A percentile compares a stretch with the other conserved stretches of the same genome.
These are phyloP conservation scores for Acromyrmex charruanus DNA, from an alignment of 1,140 invertebrate species.

Conservation along the genomic window DNA sequence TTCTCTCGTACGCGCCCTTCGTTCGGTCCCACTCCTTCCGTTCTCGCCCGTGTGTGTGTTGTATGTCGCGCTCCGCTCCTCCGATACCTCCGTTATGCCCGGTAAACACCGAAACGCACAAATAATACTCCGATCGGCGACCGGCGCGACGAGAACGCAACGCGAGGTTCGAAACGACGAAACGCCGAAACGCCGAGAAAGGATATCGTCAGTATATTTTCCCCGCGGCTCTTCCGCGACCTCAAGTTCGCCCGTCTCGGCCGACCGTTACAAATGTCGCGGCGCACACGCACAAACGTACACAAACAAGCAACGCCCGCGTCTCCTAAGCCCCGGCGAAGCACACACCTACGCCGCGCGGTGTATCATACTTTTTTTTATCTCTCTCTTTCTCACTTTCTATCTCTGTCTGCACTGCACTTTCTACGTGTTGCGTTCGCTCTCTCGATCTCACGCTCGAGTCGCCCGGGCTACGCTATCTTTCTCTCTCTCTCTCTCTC, in stretches of 20 bases:
- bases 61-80: neutral
- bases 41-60: neutral
- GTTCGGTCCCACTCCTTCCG: slow-evolving; percentile 10
- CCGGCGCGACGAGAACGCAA: neutral
- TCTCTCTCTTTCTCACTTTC: neutral
- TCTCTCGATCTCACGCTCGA: slow-evolving; percentile 48
- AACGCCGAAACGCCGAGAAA: neutral
- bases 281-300: neutral
- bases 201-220: neutral
- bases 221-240: slow-evolving; percentile 30
- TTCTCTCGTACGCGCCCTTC: neutral
- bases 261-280: slow-evolving; percentile 24
- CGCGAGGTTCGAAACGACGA: neutral
- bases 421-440: slow-evolving; percentile 56
- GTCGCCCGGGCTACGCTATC: slow-evolving; percentile 53
- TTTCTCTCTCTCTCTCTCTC: slow-evolving; percentile 25
- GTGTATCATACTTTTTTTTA: slow-evolving; percentile 19
- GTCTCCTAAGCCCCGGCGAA: slow-evolving; percentile 29
- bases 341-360: neutral
- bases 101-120: slow-evolving; percentile 55
- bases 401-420: slow-evolving; percentile 24
- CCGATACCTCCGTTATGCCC: slow-evolving; percentile 59
- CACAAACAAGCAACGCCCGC: slow-evolving; percentile 18
- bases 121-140: neutral
- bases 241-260: slow-evolving; percentile 64